These are phyloP conservation scores for Gonocerus acuteangulatus DNA, from an alignment of 2,888 invertebrate species.

Conservation along the genomic window DNA sequence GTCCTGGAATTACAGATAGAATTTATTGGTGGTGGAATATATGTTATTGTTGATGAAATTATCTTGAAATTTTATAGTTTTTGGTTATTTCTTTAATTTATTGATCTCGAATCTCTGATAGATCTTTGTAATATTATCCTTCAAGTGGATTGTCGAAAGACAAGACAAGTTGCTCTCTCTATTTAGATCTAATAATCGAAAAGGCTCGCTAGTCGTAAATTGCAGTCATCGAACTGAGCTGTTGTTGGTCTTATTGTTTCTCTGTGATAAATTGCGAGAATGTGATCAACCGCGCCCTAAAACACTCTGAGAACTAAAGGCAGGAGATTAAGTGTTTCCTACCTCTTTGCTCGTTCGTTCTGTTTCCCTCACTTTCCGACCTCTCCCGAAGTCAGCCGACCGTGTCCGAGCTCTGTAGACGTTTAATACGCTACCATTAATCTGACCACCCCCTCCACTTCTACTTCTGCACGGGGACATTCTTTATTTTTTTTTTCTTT, in stretches of 20 bases:
- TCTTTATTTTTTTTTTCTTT: not conserved
- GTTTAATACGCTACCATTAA: slow-evolving; percentile 15
- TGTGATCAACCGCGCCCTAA: not conserved
- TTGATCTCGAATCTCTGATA: no score
- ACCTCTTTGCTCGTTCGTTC: not conserved
- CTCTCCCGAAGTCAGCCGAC: not conserved
- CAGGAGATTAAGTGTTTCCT: not conserved
- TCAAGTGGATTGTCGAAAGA: no score
- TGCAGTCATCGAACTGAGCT: no score
- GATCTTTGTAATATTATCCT: no score
- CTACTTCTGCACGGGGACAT: not conserved
- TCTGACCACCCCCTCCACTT: not conserved
- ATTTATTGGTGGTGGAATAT: no score
- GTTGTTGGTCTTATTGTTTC: not conserved
- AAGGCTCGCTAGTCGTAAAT: no score
- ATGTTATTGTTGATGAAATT: no score
- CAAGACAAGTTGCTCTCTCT: no score
- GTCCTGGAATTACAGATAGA: no score
- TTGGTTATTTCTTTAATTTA: no score
- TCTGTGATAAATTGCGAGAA: not conserved
- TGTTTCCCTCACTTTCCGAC: not conserved
- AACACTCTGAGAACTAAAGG: not conserved
- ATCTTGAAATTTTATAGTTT: no score
- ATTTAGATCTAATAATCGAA: no score
- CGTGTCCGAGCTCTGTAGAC: not conserved